Evolutionary conservation across 1,140 invertebrate genomes (phyloP).

Genomic region (Heliconius hermathena): DNA sequence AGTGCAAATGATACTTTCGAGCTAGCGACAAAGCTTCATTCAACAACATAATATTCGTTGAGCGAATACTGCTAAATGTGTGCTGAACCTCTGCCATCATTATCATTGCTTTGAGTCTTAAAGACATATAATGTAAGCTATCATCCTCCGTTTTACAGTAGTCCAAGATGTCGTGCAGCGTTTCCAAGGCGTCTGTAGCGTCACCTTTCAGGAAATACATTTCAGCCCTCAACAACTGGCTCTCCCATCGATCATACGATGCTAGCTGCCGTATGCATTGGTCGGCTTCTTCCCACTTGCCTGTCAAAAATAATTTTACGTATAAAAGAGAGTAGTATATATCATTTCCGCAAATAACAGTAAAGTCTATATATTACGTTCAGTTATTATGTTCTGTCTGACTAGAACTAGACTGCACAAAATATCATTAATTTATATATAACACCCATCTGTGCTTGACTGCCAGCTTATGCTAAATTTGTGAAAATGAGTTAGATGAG

Average conservation of each 20-base stretch:
- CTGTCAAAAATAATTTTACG: conserved; percentile 62
- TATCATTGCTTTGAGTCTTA: conserved; percentile 86
- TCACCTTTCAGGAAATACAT: conserved; percentile 87
- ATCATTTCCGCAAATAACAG: too few relatives aligned
- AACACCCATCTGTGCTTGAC: too few relatives aligned
- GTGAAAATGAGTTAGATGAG: too few relatives aligned
- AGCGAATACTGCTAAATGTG: conserved; percentile 80
- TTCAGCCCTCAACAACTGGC: conserved; percentile 85
- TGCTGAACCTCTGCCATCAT: conserved; percentile 87
- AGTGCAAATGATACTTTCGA: conserved; percentile 87
- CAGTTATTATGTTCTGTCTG: too few relatives aligned
- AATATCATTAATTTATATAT: too few relatives aligned
- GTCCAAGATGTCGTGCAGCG: conserved; percentile 83
- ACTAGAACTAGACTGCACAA: too few relatives aligned
- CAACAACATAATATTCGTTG: conserved; percentile 83
- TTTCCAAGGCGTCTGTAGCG: conserved; percentile 83
- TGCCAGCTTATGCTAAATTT: too few relatives aligned
- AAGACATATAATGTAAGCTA: conserved; percentile 81
- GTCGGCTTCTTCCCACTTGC: conserved; percentile 90
- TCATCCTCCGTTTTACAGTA: conserved; percentile 78
- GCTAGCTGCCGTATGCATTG: conserved; percentile 87
- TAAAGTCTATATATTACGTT: too few relatives aligned
- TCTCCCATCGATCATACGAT: conserved; percentile 87
- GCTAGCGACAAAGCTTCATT: conserved; percentile 88
- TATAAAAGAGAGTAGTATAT: neutral